A percentile compares a stretch with the other conserved stretches of the same genome.
Conservation (phyloP, 2,113 vertebrate species). For the Notarius lentiginosus region DNA sequence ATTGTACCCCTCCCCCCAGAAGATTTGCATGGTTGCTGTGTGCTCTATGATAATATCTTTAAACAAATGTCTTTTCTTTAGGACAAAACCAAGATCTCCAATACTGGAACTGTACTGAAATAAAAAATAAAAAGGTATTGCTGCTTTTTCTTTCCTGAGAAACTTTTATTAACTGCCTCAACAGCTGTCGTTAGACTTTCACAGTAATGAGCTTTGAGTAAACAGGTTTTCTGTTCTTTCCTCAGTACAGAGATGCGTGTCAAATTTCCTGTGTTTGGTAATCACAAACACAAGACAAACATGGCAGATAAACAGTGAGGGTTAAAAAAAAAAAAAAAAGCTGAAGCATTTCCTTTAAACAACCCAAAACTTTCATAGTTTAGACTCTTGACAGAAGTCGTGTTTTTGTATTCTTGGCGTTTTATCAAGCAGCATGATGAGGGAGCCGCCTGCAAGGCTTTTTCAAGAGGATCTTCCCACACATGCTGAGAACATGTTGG, state of each 20-base stretch:
- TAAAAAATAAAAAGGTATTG: not conserved
- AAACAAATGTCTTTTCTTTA: not conserved
- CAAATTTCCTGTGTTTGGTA: not conserved
- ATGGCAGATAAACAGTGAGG: not conserved
- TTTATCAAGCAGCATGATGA: constrained; percentile 1
- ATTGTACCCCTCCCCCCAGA: not conserved
- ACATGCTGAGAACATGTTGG: not conserved
- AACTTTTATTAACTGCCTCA: not conserved
- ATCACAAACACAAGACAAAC: not conserved
- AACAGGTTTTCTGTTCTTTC: not conserved
- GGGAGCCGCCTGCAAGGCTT: not conserved
- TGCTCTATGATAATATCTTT: not conserved
- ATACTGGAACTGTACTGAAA: no score
- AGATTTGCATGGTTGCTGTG: not conserved
- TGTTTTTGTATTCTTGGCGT: not conserved
- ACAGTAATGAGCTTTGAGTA: not conserved
- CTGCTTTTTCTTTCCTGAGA: not conserved
- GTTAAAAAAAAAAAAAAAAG: not conserved
- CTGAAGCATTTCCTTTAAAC: not conserved
- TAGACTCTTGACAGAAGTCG: not conserved
- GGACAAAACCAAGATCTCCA: not conserved
- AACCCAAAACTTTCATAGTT: not conserved
- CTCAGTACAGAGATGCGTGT: not conserved
- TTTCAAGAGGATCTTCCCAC: not conserved
- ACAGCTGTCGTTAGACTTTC: not conserved